A percentile compares a stretch with the other conserved stretches of the same genome.
Evolutionary conservation across 1,140 invertebrate genomes (phyloP).

Genomic region (Dendrolimus kikuchii): DNA sequence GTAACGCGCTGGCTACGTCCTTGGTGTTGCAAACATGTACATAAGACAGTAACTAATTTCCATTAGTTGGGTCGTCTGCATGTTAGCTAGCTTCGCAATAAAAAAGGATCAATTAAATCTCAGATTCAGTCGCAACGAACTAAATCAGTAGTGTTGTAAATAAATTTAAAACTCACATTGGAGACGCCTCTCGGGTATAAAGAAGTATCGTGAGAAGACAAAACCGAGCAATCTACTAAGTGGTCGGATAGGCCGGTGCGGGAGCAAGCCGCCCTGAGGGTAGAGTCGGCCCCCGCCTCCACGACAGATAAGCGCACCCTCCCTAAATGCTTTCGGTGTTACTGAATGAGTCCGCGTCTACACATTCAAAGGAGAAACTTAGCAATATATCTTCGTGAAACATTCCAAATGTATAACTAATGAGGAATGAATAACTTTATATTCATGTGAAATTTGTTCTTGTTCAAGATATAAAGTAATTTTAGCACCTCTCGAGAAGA

Average conservation of each 20-base stretch:
- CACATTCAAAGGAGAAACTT: slow-evolving; percentile 30
- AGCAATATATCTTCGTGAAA: slow-evolving; percentile 28
- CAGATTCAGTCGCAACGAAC: slow-evolving; percentile 15
- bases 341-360: slow-evolving; percentile 27
- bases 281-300: slow-evolving; percentile 11
- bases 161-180: slow-evolving; percentile 32
- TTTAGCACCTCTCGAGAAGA: slow-evolving; percentile 18
- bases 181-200: slow-evolving; percentile 27
- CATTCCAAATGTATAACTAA: slow-evolving; percentile 36
- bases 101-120: too few relatives aligned
- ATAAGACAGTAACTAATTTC: too few relatives aligned
- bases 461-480: slow-evolving; percentile 24
- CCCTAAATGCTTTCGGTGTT: slow-evolving; percentile 41
- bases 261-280: slow-evolving; percentile 33
- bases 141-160: slow-evolving; percentile 21
- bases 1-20: too few relatives aligned
- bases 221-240: slow-evolving; percentile 60
- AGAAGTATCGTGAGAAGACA: slow-evolving; percentile 44
- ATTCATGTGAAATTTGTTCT: slow-evolving; percentile 21
- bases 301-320: slow-evolving; percentile 43
- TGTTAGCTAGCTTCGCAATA: too few relatives aligned
- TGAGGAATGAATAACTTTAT: slow-evolving; percentile 30
- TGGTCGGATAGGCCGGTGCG: slow-evolving; percentile 42
- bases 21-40: too few relatives aligned
- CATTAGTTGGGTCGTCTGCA: too few relatives aligned